A percentile compares a stretch with the other conserved stretches of the same genome.
These are phyloP conservation scores for Tipula helvola DNA, from an alignment of 2,888 invertebrate genomes.

Conservation along the genomic window DNA sequence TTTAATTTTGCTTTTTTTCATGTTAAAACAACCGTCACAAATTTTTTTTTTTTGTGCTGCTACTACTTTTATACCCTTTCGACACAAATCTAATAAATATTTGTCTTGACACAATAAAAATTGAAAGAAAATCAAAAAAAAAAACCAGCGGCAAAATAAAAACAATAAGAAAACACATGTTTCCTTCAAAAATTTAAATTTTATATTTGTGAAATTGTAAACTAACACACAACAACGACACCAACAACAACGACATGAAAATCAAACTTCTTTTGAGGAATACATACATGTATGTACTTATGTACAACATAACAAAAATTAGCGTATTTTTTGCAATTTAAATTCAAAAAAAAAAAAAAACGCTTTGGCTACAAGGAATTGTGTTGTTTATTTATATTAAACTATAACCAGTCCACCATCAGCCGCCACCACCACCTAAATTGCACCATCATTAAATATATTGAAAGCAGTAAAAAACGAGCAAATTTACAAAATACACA, in stretches of 20 bases:
- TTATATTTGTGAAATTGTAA: neutral
- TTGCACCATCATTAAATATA: neutral
- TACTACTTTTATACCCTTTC: neutral
- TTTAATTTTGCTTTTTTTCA: neutral
- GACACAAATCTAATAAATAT: conserved; percentile 4
- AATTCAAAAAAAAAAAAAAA: neutral
- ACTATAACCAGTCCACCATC: neutral
- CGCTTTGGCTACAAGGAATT: neutral
- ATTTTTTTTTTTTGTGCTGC: neutral
- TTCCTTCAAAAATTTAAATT: conserved; percentile 4
- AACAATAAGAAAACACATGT: neutral
- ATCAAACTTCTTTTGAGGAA: neutral
- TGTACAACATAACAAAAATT: neutral
- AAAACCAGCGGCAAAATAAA: neutral
- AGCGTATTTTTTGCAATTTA: neutral
- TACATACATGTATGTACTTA: neutral
- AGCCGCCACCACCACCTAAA: neutral
- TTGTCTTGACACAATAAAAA: neutral
- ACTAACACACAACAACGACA: neutral
- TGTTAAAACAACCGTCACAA: neutral
- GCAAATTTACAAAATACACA: neutral
- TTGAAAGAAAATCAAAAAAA: neutral
- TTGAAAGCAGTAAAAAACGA: neutral
- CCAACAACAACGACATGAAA: neutral
- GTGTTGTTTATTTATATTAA: neutral